phyloP scores from a whole-genome alignment of 2,113 vertebrate species.

The Eclectus roratus region DNA sequence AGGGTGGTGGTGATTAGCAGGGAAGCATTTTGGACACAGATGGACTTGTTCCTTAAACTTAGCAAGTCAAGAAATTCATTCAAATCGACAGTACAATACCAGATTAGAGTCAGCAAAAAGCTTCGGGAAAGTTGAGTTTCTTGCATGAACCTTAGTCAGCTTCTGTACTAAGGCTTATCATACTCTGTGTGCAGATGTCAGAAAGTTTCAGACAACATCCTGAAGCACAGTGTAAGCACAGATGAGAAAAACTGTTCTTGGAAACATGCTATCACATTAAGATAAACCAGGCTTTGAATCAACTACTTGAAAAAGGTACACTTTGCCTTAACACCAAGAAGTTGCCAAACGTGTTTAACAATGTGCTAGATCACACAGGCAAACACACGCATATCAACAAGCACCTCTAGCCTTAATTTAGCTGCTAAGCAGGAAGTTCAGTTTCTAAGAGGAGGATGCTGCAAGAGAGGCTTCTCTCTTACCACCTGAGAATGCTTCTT shows the following conservation, averaged over 20 bases:
- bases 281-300: neutral
- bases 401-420: neutral
- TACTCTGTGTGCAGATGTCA: neutral
- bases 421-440: neutral
- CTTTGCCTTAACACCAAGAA: neutral
- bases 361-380: neutral
- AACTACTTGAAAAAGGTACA: neutral
- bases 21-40: neutral
- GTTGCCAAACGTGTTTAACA: neutral
- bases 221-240: neutral
- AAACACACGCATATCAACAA: neutral
- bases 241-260: neutral
- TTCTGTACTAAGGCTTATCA: neutral
- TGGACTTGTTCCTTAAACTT: neutral
- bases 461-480: accelerated
- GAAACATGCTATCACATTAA: neutral
- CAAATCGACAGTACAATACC: neutral
- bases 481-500: neutral
- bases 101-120: neutral
- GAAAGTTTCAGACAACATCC: neutral
- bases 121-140: neutral
- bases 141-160: accelerated
- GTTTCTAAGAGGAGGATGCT: neutral
- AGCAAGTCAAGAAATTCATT: neutral
- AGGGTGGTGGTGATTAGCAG: neutral